Base-by-base conservation (phyloP, 2,113 vertebrate genomes). In the Vidua chalybeata region DNA sequence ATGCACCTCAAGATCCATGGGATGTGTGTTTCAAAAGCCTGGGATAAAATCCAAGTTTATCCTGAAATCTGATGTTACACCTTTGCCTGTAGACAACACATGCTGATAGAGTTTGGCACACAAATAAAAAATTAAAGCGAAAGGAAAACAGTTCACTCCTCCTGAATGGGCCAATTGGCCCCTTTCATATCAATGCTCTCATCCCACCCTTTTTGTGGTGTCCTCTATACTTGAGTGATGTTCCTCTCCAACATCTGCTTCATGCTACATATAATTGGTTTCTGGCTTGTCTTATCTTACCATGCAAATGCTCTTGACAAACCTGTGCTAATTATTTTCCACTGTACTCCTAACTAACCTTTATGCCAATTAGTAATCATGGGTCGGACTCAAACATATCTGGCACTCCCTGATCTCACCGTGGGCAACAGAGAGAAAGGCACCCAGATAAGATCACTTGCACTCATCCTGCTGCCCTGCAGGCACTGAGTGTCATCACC, bases 241-340 rank as follows among this genome's bases (percentile, higher is more conserved):
- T 41, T 83, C 13, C 37, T 15, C 27, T 63, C 20, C 3, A 6
- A 31, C 9, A 30, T 48, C 56, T 59, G 59, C 64, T 78, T 55
- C 35, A 2, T 66, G n/a, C 22, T 45, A 67, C 5, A 4, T 26
- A 8, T 22, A 64, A 31, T 45, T 75, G 48, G 45, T 88, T 94
- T 92, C 54, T 87, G 35, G 62, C 51, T 79, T 69, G 31, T 62
- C 33, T 76, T 66, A 12, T 26, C 24, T 59, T 67, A 20, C 15
- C 49, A 35, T 19, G 58, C 19, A 85, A 75, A 79, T 56, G 26
- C 11, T 90, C 37, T 35, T 73, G 31, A 14, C 19, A 85, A 67
- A 61, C 22, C 26, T 54, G 45, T 58, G 67, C 19, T 87, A 75
- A 93, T 93, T 68, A 64, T 41, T 92, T 91, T 95, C 43, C 24